phyloP scores from a whole-genome alignment of 2,888 invertebrate genomes.

The Eupithecia pulchellata region DNA sequence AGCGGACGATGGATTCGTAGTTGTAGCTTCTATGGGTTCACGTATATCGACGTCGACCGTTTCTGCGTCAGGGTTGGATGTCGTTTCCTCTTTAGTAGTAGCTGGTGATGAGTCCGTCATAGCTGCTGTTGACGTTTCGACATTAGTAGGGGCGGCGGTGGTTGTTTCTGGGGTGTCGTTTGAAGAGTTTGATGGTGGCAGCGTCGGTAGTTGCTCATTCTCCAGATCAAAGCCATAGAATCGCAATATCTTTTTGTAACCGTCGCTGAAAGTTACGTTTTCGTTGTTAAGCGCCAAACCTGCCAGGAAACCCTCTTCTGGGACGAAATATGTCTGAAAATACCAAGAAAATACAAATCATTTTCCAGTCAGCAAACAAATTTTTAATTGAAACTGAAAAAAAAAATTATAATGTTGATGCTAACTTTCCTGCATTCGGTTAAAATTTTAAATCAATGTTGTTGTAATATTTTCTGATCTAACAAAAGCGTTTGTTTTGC shows the following conservation, averaged over 20 bases:
- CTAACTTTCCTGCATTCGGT: neutral
- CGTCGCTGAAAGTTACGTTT: conserved; percentile 90
- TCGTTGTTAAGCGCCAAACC: conserved; percentile 92
- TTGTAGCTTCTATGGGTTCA: conserved; percentile 54
- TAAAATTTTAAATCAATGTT: neutral
- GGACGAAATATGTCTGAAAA: conserved; percentile 92
- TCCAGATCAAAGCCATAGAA: conserved; percentile 93
- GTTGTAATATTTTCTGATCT: neutral
- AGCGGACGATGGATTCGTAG: conserved; percentile 55
- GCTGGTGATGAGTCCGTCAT: conserved; percentile 54
- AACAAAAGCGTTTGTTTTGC: conserved; percentile 38
- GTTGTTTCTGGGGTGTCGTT: conserved; percentile 52
- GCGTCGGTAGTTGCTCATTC: conserved; percentile 66
- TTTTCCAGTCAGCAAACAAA: neutral
- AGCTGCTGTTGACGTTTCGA: conserved; percentile 39
- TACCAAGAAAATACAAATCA: conserved; percentile 51
- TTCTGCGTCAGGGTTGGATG: conserved; percentile 64
- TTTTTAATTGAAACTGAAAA: no score
- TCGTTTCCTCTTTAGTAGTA: conserved; percentile 63
- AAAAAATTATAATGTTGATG: neutral
- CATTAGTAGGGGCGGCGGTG: conserved; percentile 34
- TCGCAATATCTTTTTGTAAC: conserved; percentile 89
- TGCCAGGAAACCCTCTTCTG: conserved; percentile 92
- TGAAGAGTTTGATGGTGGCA: conserved; percentile 54
- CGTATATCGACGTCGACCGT: conserved; percentile 60